A percentile compares a stretch with the other conserved stretches of the same genome.
These are phyloP conservation scores for Marasmarcha lunaedactyla DNA, from an alignment of 2,888 invertebrate genomes.

Conservation along the genomic window DNA sequence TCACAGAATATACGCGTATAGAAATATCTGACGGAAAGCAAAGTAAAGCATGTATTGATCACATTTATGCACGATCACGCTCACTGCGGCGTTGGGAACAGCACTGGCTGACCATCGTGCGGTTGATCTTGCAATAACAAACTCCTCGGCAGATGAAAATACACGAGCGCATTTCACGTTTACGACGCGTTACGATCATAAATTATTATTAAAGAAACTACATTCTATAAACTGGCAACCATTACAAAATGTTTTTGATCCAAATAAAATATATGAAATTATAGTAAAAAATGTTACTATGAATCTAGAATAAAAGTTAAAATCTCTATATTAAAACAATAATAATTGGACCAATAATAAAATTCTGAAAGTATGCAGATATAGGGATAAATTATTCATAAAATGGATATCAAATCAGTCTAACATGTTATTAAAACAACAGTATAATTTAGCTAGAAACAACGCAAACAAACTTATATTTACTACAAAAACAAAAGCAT, in stretches of 20 bases:
- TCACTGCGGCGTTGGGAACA: constrained; percentile 6
- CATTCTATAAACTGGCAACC: too few species aligned
- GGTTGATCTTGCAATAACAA: not conserved
- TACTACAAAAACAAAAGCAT: constrained; percentile 4
- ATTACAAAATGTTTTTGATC: not conserved
- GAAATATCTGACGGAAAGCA: too few species aligned
- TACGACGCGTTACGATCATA: not conserved
- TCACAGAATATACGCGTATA: too few species aligned
- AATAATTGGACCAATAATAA: too few species aligned
- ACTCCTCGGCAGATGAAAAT: constrained; percentile 1
- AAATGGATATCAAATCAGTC: constrained; percentile 13
- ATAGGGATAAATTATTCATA: constrained; percentile 12
- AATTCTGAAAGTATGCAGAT: too few species aligned
- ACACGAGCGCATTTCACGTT: not conserved
- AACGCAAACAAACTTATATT: constrained; percentile 2
- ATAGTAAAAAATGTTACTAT: too few species aligned
- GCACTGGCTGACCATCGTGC: too few species aligned
- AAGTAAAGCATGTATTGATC: constrained; percentile 11
- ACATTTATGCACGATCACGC: too few species aligned
- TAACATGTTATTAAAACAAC: too few species aligned
- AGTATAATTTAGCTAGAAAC: too few species aligned
- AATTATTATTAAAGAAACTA: too few species aligned
- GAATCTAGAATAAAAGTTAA: constrained; percentile 5
- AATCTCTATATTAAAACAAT: constrained; percentile 1
- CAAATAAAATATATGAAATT: too few species aligned